Percentiles rank a stretch among this genome's conserved stretches.
Evolutionary conservation across 2,888 invertebrate genomes (phyloP).

Genomic region (Apocheima hispidaria): DNA sequence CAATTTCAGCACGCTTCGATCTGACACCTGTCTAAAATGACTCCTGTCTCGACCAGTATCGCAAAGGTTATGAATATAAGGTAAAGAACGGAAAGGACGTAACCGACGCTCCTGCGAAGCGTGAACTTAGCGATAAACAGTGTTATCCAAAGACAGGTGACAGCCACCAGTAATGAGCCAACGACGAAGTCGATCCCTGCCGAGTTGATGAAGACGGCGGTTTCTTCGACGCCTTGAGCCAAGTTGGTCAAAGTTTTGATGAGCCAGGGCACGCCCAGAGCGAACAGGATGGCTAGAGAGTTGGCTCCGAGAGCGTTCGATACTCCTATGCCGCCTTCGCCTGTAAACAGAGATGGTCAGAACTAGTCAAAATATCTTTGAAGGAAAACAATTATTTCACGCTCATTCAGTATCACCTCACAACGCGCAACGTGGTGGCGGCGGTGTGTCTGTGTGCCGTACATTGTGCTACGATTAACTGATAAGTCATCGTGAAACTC

Average conservation of each 20-base stretch:
- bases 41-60: slow-evolving; percentile 91
- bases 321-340: slow-evolving; percentile 94
- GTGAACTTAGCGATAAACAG: slow-evolving; percentile 90
- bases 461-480: no score
- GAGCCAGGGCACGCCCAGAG: slow-evolving; percentile 94
- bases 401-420: no score
- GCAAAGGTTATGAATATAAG: slow-evolving; percentile 90
- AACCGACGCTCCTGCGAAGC: slow-evolving; percentile 89
- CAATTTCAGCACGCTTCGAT: slow-evolving; percentile 32
- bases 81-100: slow-evolving; percentile 88
- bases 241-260: slow-evolving; percentile 88
- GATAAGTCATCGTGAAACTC: no score
- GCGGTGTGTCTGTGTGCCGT: no score
- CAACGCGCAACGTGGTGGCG: no score
- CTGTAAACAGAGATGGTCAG: slow-evolving; percentile 86
- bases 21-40: slow-evolving; percentile 76
- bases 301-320: slow-evolving; percentile 95
- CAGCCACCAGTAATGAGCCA: slow-evolving; percentile 91
- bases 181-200: slow-evolving; percentile 93
- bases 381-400: no score
- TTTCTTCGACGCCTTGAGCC: slow-evolving; percentile 72
- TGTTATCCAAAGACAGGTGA: slow-evolving; percentile 88
- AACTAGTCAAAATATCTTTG: no score
- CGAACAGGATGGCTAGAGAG: slow-evolving; percentile 93
- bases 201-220: slow-evolving; percentile 90